Conservation (phyloP, 92 coral and sea anemone species). For the Bergia sp. region DNA sequence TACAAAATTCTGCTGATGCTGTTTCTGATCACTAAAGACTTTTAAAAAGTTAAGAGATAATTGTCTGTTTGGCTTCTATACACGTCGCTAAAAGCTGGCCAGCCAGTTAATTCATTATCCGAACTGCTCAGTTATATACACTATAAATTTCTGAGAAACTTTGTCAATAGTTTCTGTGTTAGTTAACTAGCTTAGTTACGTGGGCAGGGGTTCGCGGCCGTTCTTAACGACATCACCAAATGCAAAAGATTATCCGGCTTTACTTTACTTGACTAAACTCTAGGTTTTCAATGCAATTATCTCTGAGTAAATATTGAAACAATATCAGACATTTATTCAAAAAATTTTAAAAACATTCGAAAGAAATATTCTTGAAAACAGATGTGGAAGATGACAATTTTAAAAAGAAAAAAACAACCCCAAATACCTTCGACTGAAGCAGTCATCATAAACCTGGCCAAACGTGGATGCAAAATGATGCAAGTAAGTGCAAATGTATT, state of each 20-base stretch:
- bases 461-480: too few relatives aligned
- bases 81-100: background rate
- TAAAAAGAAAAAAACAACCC: too few relatives aligned
- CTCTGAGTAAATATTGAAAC: background rate
- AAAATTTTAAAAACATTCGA: too few relatives aligned
- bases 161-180: background rate
- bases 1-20: background rate
- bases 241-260: background rate
- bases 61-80: background rate
- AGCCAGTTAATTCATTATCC: background rate
- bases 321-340: background rate
- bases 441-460: too few relatives aligned
- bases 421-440: too few relatives aligned
- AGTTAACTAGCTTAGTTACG: too few relatives aligned
- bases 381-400: too few relatives aligned
- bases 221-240: background rate
- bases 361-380: too few relatives aligned
- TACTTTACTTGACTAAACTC: too few relatives aligned
- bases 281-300: background rate
- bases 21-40: too few relatives aligned
- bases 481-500: too few relatives aligned
- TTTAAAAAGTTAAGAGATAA: too few relatives aligned
- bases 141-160: background rate
- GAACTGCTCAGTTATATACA: background rate
- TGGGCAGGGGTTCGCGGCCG: background rate